These are phyloP conservation scores for Phyllostomus hastatus DNA, from an alignment of 2,113 vertebrate genomes.

Conservation along the genomic window DNA sequence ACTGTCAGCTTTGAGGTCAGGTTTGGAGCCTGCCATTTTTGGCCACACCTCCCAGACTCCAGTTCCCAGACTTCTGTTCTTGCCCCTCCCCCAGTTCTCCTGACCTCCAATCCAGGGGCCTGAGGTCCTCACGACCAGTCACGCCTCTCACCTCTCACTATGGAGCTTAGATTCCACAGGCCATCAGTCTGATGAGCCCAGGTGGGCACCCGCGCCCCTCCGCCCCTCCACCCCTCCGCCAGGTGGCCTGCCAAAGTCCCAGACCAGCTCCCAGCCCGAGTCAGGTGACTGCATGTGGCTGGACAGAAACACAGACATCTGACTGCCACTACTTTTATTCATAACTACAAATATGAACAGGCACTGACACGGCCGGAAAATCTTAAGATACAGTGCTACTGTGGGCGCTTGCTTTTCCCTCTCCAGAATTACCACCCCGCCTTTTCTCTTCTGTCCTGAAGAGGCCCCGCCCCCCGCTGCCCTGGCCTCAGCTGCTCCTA, in stretches of 20 bases:
- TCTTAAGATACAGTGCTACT: background rate
- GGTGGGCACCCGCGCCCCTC: no score
- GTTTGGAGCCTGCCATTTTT: no score
- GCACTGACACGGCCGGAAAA: background rate
- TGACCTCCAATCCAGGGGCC: background rate
- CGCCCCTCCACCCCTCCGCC: background rate
- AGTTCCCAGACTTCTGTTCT: no score
- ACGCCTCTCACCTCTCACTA: background rate
- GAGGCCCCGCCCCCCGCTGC: background rate
- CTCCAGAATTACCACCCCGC: background rate
- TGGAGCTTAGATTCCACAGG: accelerated
- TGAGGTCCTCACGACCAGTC: accelerated
- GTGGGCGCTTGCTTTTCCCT: background rate
- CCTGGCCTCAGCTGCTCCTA: background rate
- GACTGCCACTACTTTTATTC: background rate
- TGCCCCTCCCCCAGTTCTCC: no score
- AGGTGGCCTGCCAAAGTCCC: background rate
- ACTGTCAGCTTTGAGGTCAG: no score
- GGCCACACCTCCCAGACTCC: no score
- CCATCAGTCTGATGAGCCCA: background rate
- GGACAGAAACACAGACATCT: background rate
- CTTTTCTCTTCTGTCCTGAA: background rate
- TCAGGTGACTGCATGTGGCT: background rate
- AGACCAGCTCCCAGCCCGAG: background rate
- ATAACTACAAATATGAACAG: no score